Base-by-base conservation (phyloP, 2,888 invertebrate genomes). In the Agonopterix subpropinquella region DNA sequence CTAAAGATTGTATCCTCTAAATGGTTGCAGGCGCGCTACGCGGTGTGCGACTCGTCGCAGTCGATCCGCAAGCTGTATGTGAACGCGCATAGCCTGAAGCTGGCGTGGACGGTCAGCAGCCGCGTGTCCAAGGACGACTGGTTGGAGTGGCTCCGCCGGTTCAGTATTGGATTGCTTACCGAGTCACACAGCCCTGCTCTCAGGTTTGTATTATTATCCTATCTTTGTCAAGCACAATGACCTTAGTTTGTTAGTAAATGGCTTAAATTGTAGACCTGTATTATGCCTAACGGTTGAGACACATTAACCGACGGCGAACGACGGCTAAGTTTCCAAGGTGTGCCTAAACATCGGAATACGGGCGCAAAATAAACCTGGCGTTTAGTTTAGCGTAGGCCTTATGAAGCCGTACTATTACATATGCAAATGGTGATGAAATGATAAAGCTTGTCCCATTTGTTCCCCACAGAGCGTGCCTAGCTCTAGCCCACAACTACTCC, bases 111-210 rank as follows among this genome's bases (percentile, higher is more conserved):
- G n/a, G 96, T 96, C 0, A 95, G 95, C 35, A 91, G 97, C 48
- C 91, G 97, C 53, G 97, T 98, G 0, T 98, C 98, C 0, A 98
- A 98, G 76, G 99, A 99, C 65, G 99, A 99, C 80, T 99, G 99
- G 99, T 89, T 98, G 44, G 98, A 99, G 76, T 99, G 99, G 99
- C 81, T 99, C 47, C 90, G 96, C 43, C 91, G 97, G 43, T 90
- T 99, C 51, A 97, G 97, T 53, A 96, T 98, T 56, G 98, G 98
- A 47, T 89, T 99, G 36, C 89, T 99, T 8, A 97, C 98, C 59
- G 97, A 98, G 72, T 98, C 98, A 0, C 97, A 98, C 2, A 98
- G 98, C 36, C 97, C 98, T 5, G 98, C 98, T 0, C 83, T 99
- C 18, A 91, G 92, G 90, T 90, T 28, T 58, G 39, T 39, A 39